Evolutionary conservation across 2,113 vertebrate species (phyloP).

Genomic region (human): GRCh38 chr6:68422001-68422500

Average conservation of each 20-base stretch:
- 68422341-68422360: background rate
- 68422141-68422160: conserved; percentile 45
- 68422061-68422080: conserved; percentile 57
- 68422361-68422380: background rate
- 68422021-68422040: conserved; percentile 54
- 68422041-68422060: conserved; percentile 62
- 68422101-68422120: conserved; percentile 60
- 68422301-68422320: background rate
- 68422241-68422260: conserved; percentile 55
- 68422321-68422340: background rate
- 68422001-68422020: conserved; percentile 48
- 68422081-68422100: conserved; percentile 50
- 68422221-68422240: conserved; percentile 59
- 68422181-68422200: conserved; percentile 45
- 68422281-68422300: background rate
- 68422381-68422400: background rate
- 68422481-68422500: background rate
- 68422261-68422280: conserved; percentile 24
- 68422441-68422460: background rate
- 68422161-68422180: conserved; percentile 25
- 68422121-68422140: conserved; percentile 20
- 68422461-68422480: background rate
- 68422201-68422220: conserved; percentile 60
- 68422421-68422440: background rate
- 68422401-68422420: background rate